Evolutionary conservation across 2,113 vertebrate genomes (phyloP).

Genomic region (Centropus bengalensis): DNA sequence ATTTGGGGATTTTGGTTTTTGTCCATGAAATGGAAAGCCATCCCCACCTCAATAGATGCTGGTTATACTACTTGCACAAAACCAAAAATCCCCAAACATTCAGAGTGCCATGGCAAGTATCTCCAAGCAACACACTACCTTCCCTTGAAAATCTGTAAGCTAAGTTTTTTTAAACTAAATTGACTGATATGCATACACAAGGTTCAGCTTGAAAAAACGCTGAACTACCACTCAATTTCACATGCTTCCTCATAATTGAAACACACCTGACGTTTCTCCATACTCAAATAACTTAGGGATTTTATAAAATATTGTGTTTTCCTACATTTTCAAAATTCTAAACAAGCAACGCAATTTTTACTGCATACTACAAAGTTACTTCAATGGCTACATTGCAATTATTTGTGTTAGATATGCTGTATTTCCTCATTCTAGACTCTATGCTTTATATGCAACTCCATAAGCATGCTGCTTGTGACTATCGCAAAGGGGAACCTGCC

Average conservation of each 20-base stretch:
- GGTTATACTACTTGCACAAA: not conserved
- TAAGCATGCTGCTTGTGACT: not conserved
- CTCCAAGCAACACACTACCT: not conserved
- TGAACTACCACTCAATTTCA: not conserved
- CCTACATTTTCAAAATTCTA: not conserved
- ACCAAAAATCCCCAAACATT: not conserved
- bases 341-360: not conserved
- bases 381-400: not conserved
- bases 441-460: not conserved
- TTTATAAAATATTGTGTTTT: not conserved
- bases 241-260: not conserved
- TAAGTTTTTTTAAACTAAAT: not conserved
- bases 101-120: not conserved
- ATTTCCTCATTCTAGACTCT: not conserved
- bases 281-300: accelerated
- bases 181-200: not conserved
- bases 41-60: not conserved
- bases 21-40: not conserved
- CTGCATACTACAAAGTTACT: not conserved
- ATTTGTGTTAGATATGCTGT: not conserved
- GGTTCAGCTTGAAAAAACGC: not conserved
- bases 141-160: not conserved
- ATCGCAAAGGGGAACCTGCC: not conserved
- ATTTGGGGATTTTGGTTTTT: not conserved
- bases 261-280: accelerated